Conservation (phyloP, 2,113 vertebrate species). For the Marmota flaviventris region DNA sequence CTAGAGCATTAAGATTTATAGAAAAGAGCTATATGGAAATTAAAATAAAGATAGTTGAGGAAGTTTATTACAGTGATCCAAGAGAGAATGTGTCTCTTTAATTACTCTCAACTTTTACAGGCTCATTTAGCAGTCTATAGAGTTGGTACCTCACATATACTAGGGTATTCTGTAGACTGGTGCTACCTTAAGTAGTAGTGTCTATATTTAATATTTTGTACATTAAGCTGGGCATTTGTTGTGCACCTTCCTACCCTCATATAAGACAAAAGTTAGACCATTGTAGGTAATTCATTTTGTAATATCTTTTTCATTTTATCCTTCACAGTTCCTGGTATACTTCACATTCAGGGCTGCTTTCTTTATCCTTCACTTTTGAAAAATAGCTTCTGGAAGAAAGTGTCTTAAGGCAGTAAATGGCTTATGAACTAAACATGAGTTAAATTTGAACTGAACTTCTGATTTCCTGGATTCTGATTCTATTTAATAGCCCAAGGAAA, state of each 20-base stretch:
- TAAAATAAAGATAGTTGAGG: neutral
- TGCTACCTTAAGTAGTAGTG: neutral
- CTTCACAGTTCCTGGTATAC: neutral
- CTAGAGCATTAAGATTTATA: neutral
- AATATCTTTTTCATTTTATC: neutral
- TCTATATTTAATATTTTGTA: neutral
- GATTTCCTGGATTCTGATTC: conserved; percentile 57
- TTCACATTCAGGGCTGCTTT: neutral
- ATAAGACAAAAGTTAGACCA: neutral
- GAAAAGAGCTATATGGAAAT: neutral
- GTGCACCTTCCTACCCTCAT: neutral
- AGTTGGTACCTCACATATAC: neutral
- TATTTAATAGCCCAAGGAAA: conserved; percentile 72
- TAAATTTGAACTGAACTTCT: conserved; percentile 68
- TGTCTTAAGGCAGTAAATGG: conserved; percentile 24
- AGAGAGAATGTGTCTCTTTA: neutral
- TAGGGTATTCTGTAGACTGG: neutral
- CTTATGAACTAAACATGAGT: conserved; percentile 62
- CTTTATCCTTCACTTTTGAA: conserved; percentile 44
- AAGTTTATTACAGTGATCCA: neutral
- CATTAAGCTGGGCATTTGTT: neutral
- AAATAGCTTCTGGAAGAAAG: conserved; percentile 53
- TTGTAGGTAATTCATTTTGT: neutral
- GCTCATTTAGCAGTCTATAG: neutral
- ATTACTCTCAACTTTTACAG: neutral